These are phyloP conservation scores for Criorhina ranunculi DNA, from an alignment of 2,888 invertebrate genomes.

Conservation along the genomic window DNA sequence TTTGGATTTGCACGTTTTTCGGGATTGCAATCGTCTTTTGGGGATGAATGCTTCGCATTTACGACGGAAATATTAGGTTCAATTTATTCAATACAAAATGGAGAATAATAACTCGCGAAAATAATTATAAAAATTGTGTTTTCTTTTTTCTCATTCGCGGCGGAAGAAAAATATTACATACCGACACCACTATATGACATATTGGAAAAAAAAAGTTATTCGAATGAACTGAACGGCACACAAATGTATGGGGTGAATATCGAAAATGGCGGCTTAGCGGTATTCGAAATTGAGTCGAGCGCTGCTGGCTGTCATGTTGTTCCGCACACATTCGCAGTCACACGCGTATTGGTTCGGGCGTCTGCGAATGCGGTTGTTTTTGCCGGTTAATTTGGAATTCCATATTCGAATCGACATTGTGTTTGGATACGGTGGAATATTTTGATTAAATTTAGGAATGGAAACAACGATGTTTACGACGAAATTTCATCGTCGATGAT, in stretches of 20 bases:
- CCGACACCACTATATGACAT: slow-evolving; percentile 76
- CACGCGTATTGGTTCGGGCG: background rate
- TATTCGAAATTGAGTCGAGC: slow-evolving; percentile 46
- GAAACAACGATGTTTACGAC: no score
- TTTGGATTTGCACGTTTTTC: slow-evolving; percentile 67
- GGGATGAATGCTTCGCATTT: slow-evolving; percentile 62
- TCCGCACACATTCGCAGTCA: background rate
- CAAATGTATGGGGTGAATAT: slow-evolving; percentile 63
- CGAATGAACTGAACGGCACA: slow-evolving; percentile 72
- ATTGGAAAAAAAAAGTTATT: slow-evolving; percentile 66
- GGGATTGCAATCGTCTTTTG: slow-evolving; percentile 51
- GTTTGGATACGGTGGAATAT: no score
- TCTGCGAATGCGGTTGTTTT: background rate
- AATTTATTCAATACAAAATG: slow-evolving; percentile 69
- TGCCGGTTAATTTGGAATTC: slow-evolving; percentile 37
- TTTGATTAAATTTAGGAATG: no score
- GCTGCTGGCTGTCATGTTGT: slow-evolving; percentile 55
- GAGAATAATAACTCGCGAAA: slow-evolving; percentile 74
- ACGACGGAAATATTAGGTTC: slow-evolving; percentile 45
- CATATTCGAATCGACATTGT: background rate
- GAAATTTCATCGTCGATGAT: no score
- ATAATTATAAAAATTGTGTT: slow-evolving; percentile 74
- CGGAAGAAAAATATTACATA: slow-evolving; percentile 77
- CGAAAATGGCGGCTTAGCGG: slow-evolving; percentile 74
- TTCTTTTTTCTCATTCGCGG: slow-evolving; percentile 75